Evolutionary conservation across 2,888 invertebrate species (phyloP).

Genomic region (Caenorhabditis imperialis): DNA sequence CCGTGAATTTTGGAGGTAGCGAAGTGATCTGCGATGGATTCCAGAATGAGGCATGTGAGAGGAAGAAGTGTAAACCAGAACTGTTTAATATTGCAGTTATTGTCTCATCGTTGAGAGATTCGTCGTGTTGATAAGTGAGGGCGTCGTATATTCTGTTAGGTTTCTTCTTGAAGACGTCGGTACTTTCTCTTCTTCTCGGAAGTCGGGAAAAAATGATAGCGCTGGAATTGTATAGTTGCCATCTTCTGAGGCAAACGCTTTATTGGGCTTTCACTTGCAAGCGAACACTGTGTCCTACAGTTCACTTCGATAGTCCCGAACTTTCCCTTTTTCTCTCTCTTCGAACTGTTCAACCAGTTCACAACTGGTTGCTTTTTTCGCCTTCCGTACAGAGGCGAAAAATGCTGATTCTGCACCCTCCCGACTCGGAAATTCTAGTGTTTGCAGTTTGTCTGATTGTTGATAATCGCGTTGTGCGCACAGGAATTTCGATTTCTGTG

Average conservation of each 20-base stretch:
- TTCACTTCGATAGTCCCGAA: too few species aligned
- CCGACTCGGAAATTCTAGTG: constrained; percentile 4
- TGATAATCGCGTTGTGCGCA: constrained; percentile 42
- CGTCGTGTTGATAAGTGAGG: constrained; percentile 32
- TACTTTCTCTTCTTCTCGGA: background rate
- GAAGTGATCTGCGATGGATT: background rate
- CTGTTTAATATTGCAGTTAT: constrained; percentile 48
- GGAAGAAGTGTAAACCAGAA: constrained; percentile 39
- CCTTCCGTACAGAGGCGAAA: too few species aligned
- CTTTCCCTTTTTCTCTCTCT: too few species aligned
- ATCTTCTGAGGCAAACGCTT: too few species aligned
- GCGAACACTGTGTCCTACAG: too few species aligned
- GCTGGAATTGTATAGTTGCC: too few species aligned
- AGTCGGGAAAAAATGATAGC: too few species aligned
- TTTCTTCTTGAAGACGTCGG: constrained; percentile 12
- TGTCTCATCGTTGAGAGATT: constrained; percentile 23
- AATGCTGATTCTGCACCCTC: too few species aligned
- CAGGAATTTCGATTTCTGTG: background rate
- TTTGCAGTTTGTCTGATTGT: constrained; percentile 50
- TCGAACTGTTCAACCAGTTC: too few species aligned
- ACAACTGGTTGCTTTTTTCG: too few species aligned
- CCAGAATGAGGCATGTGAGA: constrained; percentile 30
- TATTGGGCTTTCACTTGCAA: too few species aligned
- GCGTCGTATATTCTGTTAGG: constrained; percentile 13
- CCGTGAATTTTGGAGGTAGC: too few species aligned